These are phyloP conservation scores for Orthosia cruda DNA, from an alignment of 2,888 invertebrate genomes.

Conservation along the genomic window DNA sequence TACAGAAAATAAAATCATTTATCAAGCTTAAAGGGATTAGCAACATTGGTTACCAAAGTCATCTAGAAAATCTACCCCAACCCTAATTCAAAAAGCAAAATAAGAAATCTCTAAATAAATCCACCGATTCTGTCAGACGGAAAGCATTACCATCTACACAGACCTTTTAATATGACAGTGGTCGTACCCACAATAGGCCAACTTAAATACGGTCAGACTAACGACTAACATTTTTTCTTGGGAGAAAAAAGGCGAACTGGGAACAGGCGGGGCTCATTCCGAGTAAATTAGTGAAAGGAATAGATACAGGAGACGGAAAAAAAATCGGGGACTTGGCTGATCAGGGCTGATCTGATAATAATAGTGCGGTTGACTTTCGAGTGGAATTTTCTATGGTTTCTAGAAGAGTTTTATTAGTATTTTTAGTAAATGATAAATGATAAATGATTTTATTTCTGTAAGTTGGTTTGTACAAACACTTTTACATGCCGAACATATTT, in stretches of 20 bases:
- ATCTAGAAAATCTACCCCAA: background rate
- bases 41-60: no score
- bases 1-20: no score
- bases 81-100: background rate
- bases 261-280: constrained; percentile 74
- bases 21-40: no score
- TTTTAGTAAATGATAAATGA: no score
- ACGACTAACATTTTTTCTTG: constrained; percentile 76
- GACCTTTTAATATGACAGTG: constrained; percentile 43
- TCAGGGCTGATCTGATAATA: constrained; percentile 79
- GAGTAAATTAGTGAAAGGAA: constrained; percentile 73
- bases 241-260: constrained; percentile 71
- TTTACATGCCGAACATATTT: no score
- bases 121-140: constrained; percentile 2
- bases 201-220: constrained; percentile 69
- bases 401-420: no score
- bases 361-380: constrained; percentile 43
- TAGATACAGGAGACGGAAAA: constrained; percentile 72
- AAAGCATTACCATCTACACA: constrained; percentile 40
- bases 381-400: constrained; percentile 13
- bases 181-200: constrained; percentile 59
- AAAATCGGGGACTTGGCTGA: constrained; percentile 67
- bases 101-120: constrained; percentile 31
- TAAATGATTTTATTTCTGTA: no score
- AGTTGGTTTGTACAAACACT: no score